Conservation (phyloP, 2,888 invertebrate species). For the Lasius platythorax region DNA sequence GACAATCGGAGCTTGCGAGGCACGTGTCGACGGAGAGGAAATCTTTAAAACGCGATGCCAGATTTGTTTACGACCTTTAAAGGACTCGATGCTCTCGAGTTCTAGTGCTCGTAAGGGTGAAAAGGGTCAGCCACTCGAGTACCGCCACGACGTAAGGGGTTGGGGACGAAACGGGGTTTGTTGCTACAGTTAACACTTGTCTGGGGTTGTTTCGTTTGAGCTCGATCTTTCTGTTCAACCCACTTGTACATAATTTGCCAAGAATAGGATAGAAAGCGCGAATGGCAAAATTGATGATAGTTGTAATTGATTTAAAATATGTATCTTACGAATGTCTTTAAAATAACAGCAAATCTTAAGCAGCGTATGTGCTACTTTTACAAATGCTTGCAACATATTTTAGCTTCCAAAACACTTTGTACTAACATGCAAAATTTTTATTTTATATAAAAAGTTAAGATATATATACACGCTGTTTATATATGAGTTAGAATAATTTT, state of each 20-base stretch:
- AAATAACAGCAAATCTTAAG: not conserved
- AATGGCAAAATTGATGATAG: constrained; percentile 14
- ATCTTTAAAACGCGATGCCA: constrained; percentile 70
- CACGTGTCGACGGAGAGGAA: constrained; percentile 55
- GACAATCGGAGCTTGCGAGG: constrained; percentile 21
- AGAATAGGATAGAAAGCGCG: not conserved
- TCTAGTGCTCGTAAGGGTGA: constrained; percentile 67
- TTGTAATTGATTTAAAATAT: not conserved
- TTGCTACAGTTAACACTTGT: constrained; percentile 81
- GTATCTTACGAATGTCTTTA: not conserved
- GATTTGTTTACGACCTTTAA: constrained; percentile 71
- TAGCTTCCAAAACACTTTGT: not conserved
- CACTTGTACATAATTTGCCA: constrained; percentile 28
- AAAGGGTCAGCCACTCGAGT: constrained; percentile 69
- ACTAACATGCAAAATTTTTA: not conserved
- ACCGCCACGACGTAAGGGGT: constrained; percentile 71
- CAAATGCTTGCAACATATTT: not conserved
- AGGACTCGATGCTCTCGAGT: constrained; percentile 63
- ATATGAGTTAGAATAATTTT: not conserved
- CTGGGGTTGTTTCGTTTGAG: constrained; percentile 69
- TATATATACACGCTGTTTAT: not conserved
- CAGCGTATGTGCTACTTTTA: not conserved
- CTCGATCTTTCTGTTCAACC: constrained; percentile 22
- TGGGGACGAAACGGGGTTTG: constrained; percentile 76
- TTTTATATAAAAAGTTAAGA: not conserved